A percentile compares a stretch with the other conserved stretches of the same genome.
Conservation (phyloP, 2,888 invertebrate species). For the Ellobium chinense region DNA sequence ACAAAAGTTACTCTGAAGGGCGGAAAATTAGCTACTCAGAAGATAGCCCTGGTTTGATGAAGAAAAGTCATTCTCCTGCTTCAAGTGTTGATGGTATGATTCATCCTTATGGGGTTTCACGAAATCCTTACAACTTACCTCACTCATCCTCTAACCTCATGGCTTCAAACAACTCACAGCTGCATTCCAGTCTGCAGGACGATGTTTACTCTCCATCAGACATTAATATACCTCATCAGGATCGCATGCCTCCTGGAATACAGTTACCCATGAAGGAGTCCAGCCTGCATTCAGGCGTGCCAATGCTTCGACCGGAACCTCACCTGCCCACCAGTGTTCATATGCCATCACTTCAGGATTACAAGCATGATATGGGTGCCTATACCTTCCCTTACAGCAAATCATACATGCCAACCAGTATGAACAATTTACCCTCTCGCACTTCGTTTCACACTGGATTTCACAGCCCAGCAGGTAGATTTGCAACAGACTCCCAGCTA, state of each 20-base stretch:
- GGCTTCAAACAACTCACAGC: conserved; percentile 5
- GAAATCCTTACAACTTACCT: conserved; percentile 30
- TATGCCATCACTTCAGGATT: conserved; percentile 30
- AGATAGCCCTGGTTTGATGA: conserved; percentile 25
- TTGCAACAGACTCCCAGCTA: conserved; percentile 22
- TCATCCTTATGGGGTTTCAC: conserved; percentile 34
- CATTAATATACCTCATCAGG: conserved; percentile 23
- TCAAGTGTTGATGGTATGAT: conserved; percentile 2
- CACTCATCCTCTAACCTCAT: conserved; percentile 23
- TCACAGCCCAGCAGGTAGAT: conserved; percentile 23
- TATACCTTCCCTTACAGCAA: conserved; percentile 38
- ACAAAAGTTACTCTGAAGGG: conserved; percentile 24
- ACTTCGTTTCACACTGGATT: conserved; percentile 32
- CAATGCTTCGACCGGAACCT: conserved; percentile 40
- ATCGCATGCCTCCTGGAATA: conserved; percentile 23
- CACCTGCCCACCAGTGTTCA: conserved; percentile 28
- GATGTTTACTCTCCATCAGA: conserved; percentile 26
- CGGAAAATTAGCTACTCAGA: conserved; percentile 26
- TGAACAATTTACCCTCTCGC: conserved; percentile 30
- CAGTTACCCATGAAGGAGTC: conserved; percentile 28
- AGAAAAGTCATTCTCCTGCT: conserved; percentile 32
- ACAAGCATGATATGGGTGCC: conserved; percentile 34
- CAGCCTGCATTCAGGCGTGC: neutral
- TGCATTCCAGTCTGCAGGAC: conserved; percentile 23
- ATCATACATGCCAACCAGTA: conserved; percentile 27